Base-by-base conservation (phyloP, 2,113 vertebrate species). In the Notothenia rossii region DNA sequence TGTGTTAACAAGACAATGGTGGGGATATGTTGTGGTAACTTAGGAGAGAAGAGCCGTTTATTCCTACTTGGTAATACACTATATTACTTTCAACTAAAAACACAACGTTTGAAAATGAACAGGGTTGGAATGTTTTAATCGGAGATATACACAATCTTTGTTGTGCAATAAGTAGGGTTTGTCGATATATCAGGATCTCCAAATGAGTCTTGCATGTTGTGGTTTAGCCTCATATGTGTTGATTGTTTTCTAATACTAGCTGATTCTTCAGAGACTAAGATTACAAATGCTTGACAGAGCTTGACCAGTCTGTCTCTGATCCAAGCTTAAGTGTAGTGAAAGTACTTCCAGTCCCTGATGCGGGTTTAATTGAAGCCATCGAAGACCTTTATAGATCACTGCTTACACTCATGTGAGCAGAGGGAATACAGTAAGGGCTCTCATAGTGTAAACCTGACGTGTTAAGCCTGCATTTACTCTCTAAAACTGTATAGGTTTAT, bases 1-100 rank as follows among this genome's bases (percentile, higher is more conserved):
- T 50, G 49, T 50, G n/a, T 45, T 74, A 69, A 69, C 12, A 74
- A 50, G n/a, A 45, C 10, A 69, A 68, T 64, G 43, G 53, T 33
- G 17, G 4, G n/a, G 18, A 12, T 5, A 20, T 33, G 18, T 22
- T 49, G 50, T 18, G 3, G 29, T 56, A 70, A 70, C 45, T 61
- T 33, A 8, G n/a, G 10, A 13, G 7, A 74, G 20, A 55, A 25
- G 5, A 69, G 20, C n/a, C 1, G 14, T 51, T 54, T n/a, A 1
- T 51, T 61, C 14, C 43, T 25, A 43, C 36, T 6, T 62, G 12
- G 4, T 17, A 17, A 54, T n/a, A 45, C 50, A 25, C 13, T 8
- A 61, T 61, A 62, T 45, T 43, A 29, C 36, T 45, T 18, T 25
- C 18, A 62, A 45, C 36, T 14, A 43, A 49, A 67, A 18, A 59